Evolutionary conservation across 2,113 vertebrate species (phyloP), one percentile per base, ranked within the genome.

Genomic region (Galemys pyrenaicus): DNA sequence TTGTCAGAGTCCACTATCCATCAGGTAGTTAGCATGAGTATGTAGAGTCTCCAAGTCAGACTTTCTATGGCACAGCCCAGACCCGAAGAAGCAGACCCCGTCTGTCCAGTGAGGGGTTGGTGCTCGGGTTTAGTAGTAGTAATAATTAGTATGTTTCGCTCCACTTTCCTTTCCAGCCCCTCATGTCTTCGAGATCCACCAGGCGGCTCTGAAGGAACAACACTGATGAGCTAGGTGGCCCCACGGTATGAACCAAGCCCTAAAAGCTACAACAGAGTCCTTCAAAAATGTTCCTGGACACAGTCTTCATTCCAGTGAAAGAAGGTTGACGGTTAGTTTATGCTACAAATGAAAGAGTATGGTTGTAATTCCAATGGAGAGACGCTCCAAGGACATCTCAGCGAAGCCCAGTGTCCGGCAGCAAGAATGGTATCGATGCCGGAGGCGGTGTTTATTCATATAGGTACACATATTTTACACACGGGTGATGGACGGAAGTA

Each of bases 401-500:
- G 54, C 97, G 95, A 98, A 97, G 97, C 98, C 98, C 97, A 97
- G 98, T 88, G 97, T 96, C 92, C 96, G 98, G 97, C 97, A 97
- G 98, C 98, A 98, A 97, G 97, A 95, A 97, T 91, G 93, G 97
- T 97, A 97, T 97, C 95, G 95, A 97, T 97, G 93, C 96, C 22
- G 9, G 97, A 97, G 91, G 98, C 94, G 94, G 98, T 97, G 97
- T 96, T 97, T 98, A 98, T 98, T 97, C 97, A 96, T 98, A 98
- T 94, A 98, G 97, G 96, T 98, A 98, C 97, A 97, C 15, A 95
- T 98, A 98, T 98, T 97, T 98, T 98, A 98, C 98, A 98, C 91
- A 98, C 96, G 77, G 89, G 95, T 62, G 98, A 97, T 89, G 97
- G 98, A 98, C 86, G 95, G 96, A 96, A 97, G 95, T 74, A 91